Evolutionary conservation across 2,888 invertebrate species (phyloP).

Genomic region (Eutolmus rufibarbis): DNA sequence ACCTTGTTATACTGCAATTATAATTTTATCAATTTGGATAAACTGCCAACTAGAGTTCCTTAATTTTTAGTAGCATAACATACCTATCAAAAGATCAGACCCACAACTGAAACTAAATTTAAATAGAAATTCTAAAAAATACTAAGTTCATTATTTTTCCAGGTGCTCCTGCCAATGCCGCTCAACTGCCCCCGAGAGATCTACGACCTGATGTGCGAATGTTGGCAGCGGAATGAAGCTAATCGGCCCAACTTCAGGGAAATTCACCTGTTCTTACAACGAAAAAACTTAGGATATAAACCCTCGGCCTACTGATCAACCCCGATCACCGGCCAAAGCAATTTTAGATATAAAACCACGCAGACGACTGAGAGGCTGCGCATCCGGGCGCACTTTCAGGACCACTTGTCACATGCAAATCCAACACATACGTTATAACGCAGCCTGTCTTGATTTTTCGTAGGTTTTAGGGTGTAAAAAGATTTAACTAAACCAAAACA

Average conservation of each 20-base stretch:
- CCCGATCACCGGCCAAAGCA: constrained; percentile 3
- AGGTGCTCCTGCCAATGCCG: constrained; percentile 72
- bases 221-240: constrained; percentile 82
- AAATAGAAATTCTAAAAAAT: no score
- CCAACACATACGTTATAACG: constrained; percentile 11
- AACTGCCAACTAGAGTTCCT: no score
- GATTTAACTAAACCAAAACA: neutral
- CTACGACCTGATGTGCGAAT: constrained; percentile 85
- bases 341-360: neutral
- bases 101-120: no score
- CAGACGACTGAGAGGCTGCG: neutral
- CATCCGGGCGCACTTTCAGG: neutral
- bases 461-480: neutral
- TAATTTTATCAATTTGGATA: no score
- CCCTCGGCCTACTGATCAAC: constrained; percentile 51
- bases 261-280: constrained; percentile 83
- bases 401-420: constrained; percentile 1
- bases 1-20: no score
- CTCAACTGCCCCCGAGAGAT: constrained; percentile 84
- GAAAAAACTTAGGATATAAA: constrained; percentile 72
- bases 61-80: no score
- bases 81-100: no score
- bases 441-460: constrained; percentile 2
- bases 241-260: constrained; percentile 82
- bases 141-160: no score